Conservation (phyloP, 1,140 invertebrate genomes). For the Apis cerana region DNA sequence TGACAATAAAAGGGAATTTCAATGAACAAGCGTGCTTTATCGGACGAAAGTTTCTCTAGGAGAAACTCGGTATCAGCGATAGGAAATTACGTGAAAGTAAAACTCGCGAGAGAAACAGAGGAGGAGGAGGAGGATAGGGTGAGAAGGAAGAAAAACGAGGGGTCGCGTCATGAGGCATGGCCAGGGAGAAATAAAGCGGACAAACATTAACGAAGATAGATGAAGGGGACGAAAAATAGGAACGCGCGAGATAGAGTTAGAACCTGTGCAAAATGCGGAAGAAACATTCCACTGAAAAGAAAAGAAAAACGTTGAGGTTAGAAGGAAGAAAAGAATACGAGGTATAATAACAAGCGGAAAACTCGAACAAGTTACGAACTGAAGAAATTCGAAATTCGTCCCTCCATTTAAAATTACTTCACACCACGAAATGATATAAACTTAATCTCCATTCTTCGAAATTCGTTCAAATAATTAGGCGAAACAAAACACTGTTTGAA, state of each 20-base stretch:
- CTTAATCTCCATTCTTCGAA: neutral
- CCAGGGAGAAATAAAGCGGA: constrained; percentile 43
- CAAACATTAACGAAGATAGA: constrained; percentile 51
- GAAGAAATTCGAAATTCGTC: neutral
- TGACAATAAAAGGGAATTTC: neutral
- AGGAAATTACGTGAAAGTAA: constrained; percentile 49
- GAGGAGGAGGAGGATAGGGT: neutral
- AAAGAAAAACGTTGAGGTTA: neutral
- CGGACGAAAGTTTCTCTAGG: constrained; percentile 14
- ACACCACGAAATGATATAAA: neutral
- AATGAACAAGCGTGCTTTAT: neutral
- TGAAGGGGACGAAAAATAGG: constrained; percentile 41
- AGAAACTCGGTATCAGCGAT: constrained; percentile 42
- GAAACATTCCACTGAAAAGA: neutral
- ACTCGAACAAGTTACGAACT: neutral
- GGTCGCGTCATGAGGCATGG: constrained; percentile 29
- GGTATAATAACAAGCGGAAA: constrained; percentile 28
- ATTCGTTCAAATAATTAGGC: neutral
- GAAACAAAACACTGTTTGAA: no score
- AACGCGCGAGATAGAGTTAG: constrained; percentile 9
- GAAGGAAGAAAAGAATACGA: neutral
- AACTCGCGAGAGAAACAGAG: neutral
- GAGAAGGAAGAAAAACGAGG: constrained; percentile 43
- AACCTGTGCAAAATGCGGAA: constrained; percentile 12
- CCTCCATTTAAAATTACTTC: no score